phyloP scores from a whole-genome alignment of 2,797 vertebrate genomes.

The Amphiprion clarkii region DNA sequence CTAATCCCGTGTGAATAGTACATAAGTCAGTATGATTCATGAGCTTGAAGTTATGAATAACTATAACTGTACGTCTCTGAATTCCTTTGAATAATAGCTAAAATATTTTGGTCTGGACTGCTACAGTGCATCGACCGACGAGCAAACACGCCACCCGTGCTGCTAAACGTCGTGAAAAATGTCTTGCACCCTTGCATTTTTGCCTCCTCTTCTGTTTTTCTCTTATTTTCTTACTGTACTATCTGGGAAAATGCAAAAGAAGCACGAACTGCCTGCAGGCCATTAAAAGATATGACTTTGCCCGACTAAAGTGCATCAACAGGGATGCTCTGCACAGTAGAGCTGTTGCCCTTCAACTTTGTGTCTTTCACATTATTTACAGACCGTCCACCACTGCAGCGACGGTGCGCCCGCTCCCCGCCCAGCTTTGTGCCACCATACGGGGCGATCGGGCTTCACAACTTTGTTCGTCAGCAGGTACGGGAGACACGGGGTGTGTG shows the following conservation, averaged over 20 bases:
- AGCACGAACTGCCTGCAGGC: conserved; percentile 3
- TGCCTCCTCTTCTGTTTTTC: no score
- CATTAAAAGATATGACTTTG: conserved; percentile 33
- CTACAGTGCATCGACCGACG: no score
- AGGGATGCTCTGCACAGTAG: conserved; percentile 23
- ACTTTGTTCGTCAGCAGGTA: conserved; percentile 49
- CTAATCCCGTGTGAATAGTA: no score
- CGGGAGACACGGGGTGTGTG: conserved; percentile 46
- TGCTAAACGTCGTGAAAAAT: neutral
- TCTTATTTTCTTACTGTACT: neutral
- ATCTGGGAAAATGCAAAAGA: neutral
- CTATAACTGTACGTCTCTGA: no score
- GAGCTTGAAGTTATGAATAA: no score
- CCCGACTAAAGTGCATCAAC: conserved; percentile 29
- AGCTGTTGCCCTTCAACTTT: conserved; percentile 54
- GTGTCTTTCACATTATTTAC: conserved; percentile 31
- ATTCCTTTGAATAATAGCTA: no score
- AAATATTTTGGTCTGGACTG: no score
- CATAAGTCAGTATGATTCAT: no score
- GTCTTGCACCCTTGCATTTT: neutral
- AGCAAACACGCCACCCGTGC: no score
- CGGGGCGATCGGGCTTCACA: conserved; percentile 26
- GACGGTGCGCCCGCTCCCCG: conserved; percentile 3
- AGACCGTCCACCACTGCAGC: conserved; percentile 16
- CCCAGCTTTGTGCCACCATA: neutral